Base-by-base conservation (phyloP, 2,888 invertebrate genomes). In the Scaptodrosophila latifasciaeformis region DNA sequence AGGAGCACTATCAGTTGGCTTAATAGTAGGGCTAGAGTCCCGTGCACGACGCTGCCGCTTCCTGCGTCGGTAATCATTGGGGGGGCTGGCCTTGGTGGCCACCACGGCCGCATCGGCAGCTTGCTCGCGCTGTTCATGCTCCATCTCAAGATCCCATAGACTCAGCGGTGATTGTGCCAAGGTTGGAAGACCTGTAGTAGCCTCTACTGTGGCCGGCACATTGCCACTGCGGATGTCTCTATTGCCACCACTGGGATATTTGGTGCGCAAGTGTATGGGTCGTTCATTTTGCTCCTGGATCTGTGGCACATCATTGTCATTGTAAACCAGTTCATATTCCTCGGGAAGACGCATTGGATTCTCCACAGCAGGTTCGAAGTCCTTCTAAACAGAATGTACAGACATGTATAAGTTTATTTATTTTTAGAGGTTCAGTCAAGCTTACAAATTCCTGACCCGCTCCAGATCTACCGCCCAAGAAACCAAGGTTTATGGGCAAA, bases 71-170 rank as follows among this genome's bases (percentile, higher is more conserved):
- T 66, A 62, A 9, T 43, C 37, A 17, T 24, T 24, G 24, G 15
- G 37, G 7, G 17, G 15, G 10, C 15, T 5, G 15, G 17, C 15
- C 13, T 10, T 18, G 13, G 37, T 15, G 13, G 37, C 37, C 0
- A 53, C 62, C 10, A 62, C 67, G 13, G 49, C 66, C 17, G 65
- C 54, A 43, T 65, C 66, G 0, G 31, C 54, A 0, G 57, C 66
- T 30, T 85, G 86, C 54, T 89, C 89, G 21, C 84, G 78, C 45
- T 87, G 82, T 62, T 89, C 89, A 56, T 88, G 89, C 65, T 89
- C 89, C n/a, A 88, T 84, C 72, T 89, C 89, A 53, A 89, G 81
- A 65, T 89, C 89, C 89, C 89, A 89, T 5, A 89, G 65, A 42
- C 82, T 86, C 0, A 85, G 58, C 1, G 84, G 86, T 15, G 83